A percentile compares a stretch with the other conserved stretches of the same genome.
Conservation (phyloP, 2,888 invertebrate genomes). For the Tiliacea aurago region DNA sequence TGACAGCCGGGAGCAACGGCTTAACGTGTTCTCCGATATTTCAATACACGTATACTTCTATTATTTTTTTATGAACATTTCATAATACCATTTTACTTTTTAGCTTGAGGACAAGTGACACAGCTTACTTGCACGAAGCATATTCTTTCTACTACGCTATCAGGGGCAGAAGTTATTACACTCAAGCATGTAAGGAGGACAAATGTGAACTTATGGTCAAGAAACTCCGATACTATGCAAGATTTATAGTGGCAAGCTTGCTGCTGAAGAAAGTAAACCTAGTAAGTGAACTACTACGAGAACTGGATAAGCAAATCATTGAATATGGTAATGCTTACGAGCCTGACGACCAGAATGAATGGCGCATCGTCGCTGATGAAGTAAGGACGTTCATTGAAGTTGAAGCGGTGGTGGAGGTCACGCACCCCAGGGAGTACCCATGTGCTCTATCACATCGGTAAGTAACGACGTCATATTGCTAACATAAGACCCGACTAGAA, state of each 20-base stretch:
- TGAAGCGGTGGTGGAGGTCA: slow-evolving; percentile 96
- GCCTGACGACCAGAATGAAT: slow-evolving; percentile 99
- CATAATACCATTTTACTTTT: slow-evolving; percentile 64
- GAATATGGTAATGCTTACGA: slow-evolving; percentile 99
- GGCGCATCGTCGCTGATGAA: slow-evolving; percentile 98
- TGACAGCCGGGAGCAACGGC: no score
- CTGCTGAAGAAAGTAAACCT: slow-evolving; percentile 98
- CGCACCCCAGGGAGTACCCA: slow-evolving; percentile 95
- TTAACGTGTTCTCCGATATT: not conserved
- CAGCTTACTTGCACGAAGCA: slow-evolving; percentile 98
- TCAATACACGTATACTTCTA: not conserved
- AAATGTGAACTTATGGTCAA: slow-evolving; percentile 99
- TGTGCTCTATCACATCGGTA: slow-evolving; percentile 96
- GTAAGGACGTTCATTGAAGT: slow-evolving; percentile 98
- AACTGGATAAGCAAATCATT: slow-evolving; percentile 97
- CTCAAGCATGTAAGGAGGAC: slow-evolving; percentile 97
- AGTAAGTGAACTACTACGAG: slow-evolving; percentile 97
- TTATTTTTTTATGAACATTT: not conserved
- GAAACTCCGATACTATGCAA: slow-evolving; percentile 97
- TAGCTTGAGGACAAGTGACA: slow-evolving; percentile 98
- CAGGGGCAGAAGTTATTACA: slow-evolving; percentile 97
- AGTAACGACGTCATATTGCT: slow-evolving; percentile 13
- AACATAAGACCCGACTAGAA: not conserved
- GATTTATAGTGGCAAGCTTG: slow-evolving; percentile 98
- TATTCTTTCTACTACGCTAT: slow-evolving; percentile 99